Conservation (phyloP, 1,140 invertebrate species). For the Drosophila tani region DNA sequence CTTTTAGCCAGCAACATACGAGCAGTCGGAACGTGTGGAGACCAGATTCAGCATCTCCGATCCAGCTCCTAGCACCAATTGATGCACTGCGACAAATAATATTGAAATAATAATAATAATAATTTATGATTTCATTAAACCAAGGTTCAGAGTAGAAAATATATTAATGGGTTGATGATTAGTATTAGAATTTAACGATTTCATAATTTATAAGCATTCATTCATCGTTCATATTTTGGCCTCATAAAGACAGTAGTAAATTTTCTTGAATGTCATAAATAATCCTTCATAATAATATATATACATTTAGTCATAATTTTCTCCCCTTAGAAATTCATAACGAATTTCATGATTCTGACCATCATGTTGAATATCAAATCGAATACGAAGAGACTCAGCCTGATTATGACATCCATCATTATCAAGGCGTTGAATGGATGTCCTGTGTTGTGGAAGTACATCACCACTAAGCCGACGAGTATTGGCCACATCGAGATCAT, state of each 20-base stretch:
- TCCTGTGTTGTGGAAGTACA: background rate
- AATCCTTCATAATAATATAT: too few species aligned
- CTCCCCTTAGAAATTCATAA: background rate
- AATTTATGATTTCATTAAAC: too few species aligned
- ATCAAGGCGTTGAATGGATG: too few species aligned
- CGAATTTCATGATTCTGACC: background rate
- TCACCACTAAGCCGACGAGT: background rate
- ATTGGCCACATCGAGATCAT: background rate
- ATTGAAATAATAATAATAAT: too few species aligned
- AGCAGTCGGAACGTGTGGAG: conserved; percentile 25
- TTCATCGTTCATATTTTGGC: too few species aligned
- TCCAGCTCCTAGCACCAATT: conserved; percentile 31
- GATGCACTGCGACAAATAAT: conserved; percentile 1
- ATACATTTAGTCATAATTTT: too few species aligned
- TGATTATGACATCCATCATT: background rate
- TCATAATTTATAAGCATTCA: too few species aligned
- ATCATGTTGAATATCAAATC: background rate
- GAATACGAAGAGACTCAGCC: background rate
- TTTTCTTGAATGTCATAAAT: too few species aligned
- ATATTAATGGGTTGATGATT: too few species aligned
- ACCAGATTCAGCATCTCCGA: conserved; percentile 43
- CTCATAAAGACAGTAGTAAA: too few species aligned
- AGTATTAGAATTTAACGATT: too few species aligned
- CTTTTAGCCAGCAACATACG: conserved; percentile 68
- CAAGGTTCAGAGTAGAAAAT: too few species aligned